These are phyloP conservation scores for Caenorhabditis tropicalis DNA, from an alignment of 1,140 invertebrate species.

Conservation along the genomic window DNA sequence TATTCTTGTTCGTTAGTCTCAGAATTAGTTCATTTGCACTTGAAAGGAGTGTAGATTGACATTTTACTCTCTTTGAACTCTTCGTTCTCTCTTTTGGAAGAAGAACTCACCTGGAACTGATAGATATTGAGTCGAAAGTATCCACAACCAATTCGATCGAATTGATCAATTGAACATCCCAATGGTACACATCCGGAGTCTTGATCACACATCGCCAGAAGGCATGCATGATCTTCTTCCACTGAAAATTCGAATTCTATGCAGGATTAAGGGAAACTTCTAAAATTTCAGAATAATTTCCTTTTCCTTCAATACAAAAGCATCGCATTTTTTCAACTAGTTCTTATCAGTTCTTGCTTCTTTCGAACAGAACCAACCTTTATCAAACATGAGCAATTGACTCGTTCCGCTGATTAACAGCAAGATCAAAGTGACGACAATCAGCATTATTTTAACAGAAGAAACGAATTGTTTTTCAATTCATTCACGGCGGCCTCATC, in stretches of 20 bases:
- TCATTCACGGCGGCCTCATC: constrained; percentile 36
- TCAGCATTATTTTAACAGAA: background rate
- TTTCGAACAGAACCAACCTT: constrained; percentile 17
- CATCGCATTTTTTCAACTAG: constrained; percentile 12
- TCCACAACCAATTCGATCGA: constrained; percentile 69
- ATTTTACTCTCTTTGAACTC: background rate
- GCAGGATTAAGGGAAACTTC: background rate
- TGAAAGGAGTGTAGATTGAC: no score
- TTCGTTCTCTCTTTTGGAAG: background rate
- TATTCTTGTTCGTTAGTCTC: no score
- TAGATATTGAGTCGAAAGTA: constrained; percentile 71
- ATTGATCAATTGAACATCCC: constrained; percentile 65
- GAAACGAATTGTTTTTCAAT: background rate
- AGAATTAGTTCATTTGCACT: no score
- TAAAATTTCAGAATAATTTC: no score
- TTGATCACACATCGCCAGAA: constrained; percentile 69
- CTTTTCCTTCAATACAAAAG: no score
- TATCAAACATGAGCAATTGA: constrained; percentile 52
- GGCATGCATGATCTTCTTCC: constrained; percentile 68
- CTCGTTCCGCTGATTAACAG: constrained; percentile 24
- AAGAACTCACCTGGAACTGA: constrained; percentile 68
- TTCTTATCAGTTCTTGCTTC: background rate
- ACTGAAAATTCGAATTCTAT: constrained; percentile 58
- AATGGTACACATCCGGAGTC: constrained; percentile 69
- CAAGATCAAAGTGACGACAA: background rate